Conservation (phyloP, 2,113 vertebrate genomes). For the Micromys minutus region DNA sequence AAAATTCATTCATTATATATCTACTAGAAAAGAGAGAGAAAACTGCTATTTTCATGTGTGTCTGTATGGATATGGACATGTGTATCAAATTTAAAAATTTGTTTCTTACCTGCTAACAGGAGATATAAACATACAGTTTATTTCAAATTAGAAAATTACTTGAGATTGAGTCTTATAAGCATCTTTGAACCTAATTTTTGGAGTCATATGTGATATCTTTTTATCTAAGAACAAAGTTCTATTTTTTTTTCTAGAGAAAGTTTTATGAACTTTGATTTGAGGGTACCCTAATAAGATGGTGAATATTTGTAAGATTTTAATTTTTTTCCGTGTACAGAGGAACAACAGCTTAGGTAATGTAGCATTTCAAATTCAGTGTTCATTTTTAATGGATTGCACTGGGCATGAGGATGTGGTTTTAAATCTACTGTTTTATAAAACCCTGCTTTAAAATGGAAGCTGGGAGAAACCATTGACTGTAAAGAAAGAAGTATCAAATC, state of each 20-base stretch:
- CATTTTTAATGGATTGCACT: not conserved
- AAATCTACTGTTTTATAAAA: constrained; percentile 49
- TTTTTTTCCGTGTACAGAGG: not conserved
- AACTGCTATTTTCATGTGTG: not conserved
- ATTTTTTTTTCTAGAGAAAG: constrained; percentile 32
- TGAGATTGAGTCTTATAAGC: not conserved
- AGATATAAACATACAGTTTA: not conserved
- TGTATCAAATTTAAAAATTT: not conserved
- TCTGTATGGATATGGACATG: not conserved
- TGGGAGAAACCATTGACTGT: not conserved
- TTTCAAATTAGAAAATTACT: constrained; percentile 43
- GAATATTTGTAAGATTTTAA: not conserved
- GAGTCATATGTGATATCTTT: not conserved
- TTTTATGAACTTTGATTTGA: constrained; percentile 12
- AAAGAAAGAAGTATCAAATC: not conserved
- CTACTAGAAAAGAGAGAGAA: not conserved
- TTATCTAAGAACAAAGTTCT: constrained; percentile 18
- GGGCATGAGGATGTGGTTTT: constrained; percentile 35
- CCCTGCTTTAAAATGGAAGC: not conserved
- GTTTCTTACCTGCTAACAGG: not conserved
- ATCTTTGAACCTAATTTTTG: constrained; percentile 26
- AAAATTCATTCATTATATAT: not conserved
- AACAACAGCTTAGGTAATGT: not conserved
- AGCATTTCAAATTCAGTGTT: not conserved
- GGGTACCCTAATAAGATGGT: not conserved